Evolutionary conservation across 2,888 invertebrate genomes (phyloP), one percentile per base, ranked within the genome.

Genomic region (Sabatieria punctata): DNA sequence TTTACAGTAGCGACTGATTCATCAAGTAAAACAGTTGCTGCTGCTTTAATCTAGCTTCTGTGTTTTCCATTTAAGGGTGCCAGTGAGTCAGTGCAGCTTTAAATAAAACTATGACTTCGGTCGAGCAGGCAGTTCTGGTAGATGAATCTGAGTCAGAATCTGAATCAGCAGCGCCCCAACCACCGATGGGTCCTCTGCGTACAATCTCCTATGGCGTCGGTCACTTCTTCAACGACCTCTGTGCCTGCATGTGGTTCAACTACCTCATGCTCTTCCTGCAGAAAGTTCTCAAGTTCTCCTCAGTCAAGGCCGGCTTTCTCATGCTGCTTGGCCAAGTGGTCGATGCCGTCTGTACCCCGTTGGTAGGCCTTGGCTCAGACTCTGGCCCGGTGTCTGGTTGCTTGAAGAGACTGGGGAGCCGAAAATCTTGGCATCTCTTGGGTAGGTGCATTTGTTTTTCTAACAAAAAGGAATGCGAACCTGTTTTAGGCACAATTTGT

Each of bases 161-260:
- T n/a, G n/a, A n/a, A n/a, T n/a, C n/a, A n/a, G n/a, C n/a, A n/a
- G n/a, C n/a, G n/a, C n/a, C n/a, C n/a, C n/a, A n/a, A n/a, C n/a
- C n/a, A n/a, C n/a, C n/a, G n/a, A n/a, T n/a, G n/a, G n/a, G n/a
- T n/a, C n/a, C n/a, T n/a, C n/a, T n/a, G n/a, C n/a, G n/a, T n/a
- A n/a, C 43, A n/a, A n/a, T n/a, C n/a, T n/a, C n/a, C n/a, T n/a
- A n/a, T n/a, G n/a, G n/a, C n/a, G n/a, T n/a, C n/a, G 88, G 89
- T 0, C 88, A 89, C 68, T 77, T 88, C 43, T 74, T 85, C 56
- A 91, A 89, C 67, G 89, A 91, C 69, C 74, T 89, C 37, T 85
- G 84, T 68, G 85, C 86, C 19, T 82, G 85, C 49, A 80, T 89
- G 75, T 89, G 89, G 86, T 88, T 86, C 67, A 81, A 81, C 2